Percentiles rank a stretch among this genome's conserved stretches.
Evolutionary conservation across 2,888 invertebrate genomes (phyloP).

Genomic region (Chydorus sphaericus): DNA sequence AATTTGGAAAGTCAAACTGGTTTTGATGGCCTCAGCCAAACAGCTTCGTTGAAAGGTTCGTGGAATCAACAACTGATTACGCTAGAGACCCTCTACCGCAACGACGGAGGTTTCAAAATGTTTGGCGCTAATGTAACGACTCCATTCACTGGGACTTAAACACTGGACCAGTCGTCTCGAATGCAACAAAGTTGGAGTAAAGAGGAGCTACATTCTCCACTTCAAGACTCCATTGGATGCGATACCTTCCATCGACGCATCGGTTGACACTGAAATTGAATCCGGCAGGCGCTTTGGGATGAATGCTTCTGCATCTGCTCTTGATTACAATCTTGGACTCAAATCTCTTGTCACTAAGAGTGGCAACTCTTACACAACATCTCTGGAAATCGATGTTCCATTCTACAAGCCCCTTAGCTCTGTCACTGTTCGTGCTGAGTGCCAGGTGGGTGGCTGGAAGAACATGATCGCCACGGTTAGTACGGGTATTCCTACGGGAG

Average conservation of each 20-base stretch:
- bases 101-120: background rate
- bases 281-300: background rate
- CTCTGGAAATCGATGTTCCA: background rate
- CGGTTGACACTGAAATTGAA: background rate
- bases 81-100: slow-evolving; percentile 1
- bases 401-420: background rate
- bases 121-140: slow-evolving; percentile 17
- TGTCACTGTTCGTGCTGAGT: background rate
- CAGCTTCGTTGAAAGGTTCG: background rate
- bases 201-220: background rate
- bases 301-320: background rate
- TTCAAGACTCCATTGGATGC: slow-evolving; percentile 8
- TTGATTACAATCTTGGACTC: background rate
- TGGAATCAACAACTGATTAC: slow-evolving; percentile 7
- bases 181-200: background rate
- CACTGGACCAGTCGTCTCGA: background rate
- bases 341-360: background rate
- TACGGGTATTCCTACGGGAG: slow-evolving; percentile 10
- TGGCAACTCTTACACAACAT: background rate
- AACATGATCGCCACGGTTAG: slow-evolving; percentile 10
- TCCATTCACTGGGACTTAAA: slow-evolving; percentile 17
- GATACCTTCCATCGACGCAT: slow-evolving; percentile 1
- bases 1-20: background rate
- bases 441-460: slow-evolving; percentile 4
- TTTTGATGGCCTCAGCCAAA: background rate